Conservation (phyloP, 2,888 invertebrate genomes). For the Aricia artaxerxes region DNA sequence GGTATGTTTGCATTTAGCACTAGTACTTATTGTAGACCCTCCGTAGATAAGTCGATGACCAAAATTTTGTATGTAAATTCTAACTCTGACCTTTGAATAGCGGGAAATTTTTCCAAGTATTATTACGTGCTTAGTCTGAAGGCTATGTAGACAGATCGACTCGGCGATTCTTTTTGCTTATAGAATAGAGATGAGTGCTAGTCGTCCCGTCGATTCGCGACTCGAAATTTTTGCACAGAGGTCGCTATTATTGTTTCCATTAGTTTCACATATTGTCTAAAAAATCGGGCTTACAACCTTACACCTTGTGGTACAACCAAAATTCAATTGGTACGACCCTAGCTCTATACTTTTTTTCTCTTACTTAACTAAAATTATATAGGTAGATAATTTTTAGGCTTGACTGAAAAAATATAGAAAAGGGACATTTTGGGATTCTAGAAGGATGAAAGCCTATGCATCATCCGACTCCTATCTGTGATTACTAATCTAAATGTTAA, state of each 20-base stretch:
- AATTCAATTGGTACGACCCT: too few relatives aligned
- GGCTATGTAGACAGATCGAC: conserved; percentile 17
- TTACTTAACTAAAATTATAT: not conserved
- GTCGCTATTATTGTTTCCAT: not conserved
- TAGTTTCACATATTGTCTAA: not conserved
- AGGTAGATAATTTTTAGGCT: not conserved
- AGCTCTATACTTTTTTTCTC: not conserved
- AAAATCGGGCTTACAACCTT: not conserved
- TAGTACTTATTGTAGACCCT: conserved; percentile 8
- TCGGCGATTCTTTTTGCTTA: not conserved
- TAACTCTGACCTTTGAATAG: not conserved
- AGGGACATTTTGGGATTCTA: not conserved
- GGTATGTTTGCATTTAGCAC: conserved; percentile 24
- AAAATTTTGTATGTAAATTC: conserved; percentile 9
- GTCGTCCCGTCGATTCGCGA: conserved; percentile 13
- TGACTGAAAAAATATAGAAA: conserved; percentile 2
- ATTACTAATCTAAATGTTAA: not conserved
- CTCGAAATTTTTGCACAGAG: conserved; percentile 6
- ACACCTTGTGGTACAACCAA: not conserved
- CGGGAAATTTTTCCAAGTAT: not conserved
- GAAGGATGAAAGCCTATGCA: conserved; percentile 23
- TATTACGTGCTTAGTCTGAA: conserved; percentile 7
- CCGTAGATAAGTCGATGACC: conserved; percentile 10
- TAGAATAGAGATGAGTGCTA: conserved; percentile 11
- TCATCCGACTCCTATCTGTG: not conserved